Conservation (phyloP, 2,797 vertebrate genomes). For the Poeciliopsis presidionis region DNA sequence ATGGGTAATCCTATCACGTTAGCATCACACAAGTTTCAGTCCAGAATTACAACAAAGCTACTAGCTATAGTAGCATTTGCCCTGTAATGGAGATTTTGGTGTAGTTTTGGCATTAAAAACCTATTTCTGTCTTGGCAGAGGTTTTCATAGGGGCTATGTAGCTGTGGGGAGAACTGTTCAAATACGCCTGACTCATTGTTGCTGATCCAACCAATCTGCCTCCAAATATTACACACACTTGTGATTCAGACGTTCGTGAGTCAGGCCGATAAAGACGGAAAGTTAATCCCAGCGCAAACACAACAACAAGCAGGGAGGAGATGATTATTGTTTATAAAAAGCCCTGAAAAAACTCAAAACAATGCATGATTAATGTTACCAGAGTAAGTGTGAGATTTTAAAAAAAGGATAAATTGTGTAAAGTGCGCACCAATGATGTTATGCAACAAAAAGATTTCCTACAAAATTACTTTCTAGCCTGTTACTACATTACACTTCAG, state of each 20-base stretch:
- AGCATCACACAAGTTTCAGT: background rate
- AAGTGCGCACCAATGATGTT: background rate
- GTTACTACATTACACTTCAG: background rate
- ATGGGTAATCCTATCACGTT: background rate
- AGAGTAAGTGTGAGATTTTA: background rate
- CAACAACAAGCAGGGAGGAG: background rate
- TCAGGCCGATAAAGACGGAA: background rate
- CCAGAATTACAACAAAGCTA: background rate
- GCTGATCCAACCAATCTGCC: conserved; percentile 2
- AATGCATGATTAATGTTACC: background rate
- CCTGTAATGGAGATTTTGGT: background rate
- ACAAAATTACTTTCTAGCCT: background rate
- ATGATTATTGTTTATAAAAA: conserved; percentile 4
- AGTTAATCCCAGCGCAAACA: background rate
- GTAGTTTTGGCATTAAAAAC: background rate
- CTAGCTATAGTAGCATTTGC: background rate
- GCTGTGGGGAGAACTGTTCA: background rate
- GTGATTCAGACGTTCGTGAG: background rate
- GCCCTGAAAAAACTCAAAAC: background rate
- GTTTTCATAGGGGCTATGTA: background rate
- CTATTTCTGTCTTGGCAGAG: background rate
- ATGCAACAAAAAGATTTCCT: background rate
- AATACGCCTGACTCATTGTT: background rate
- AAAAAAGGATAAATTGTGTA: background rate
- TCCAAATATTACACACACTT: background rate